Evolutionary conservation across 1,140 invertebrate genomes (phyloP), one percentile per base, ranked within the genome.

Genomic region (Pseudoatta argentina): DNA sequence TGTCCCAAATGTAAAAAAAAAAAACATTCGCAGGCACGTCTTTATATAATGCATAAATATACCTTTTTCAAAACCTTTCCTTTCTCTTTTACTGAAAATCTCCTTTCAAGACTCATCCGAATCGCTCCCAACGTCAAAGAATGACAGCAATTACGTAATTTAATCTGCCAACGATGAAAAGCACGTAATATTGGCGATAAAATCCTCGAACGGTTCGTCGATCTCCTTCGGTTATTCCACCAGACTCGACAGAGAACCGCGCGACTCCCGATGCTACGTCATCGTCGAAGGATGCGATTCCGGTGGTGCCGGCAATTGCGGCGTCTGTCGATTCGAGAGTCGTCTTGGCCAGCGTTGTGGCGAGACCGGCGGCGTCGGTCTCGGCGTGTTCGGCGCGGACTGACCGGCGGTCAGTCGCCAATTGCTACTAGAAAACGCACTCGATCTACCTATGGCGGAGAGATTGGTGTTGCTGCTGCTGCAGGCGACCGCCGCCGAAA

Each of bases 311-410:
- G 92, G 92, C 66, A 93, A 75, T 76, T 91, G 90, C 24, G 93
- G 83, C 30, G 91, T 91, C 79, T 93, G 91, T 24, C 92, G 83
- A 12, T 77, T 88, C 51, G 93, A 92, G 57, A 91, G 85, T 55
- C 92, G 90, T 30, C 95, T 90, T 61, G 94, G 92, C 93, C 94
- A 95, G 64, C 96, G 95, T 78, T 96, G 95, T 5, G 96, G 96
- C n/a, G 96, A 96, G 57, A 94, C 94, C 30, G 96, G 96, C 6
- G 96, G 96, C 2, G 96, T 95, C n/a, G 95, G 87, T 66, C 93
- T 93, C 1, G 96, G 96, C 1, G 96, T 96, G 3, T 94, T 95
- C 21, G 96, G 96, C n/a, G 96, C 96, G 12, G 96, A 96, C 21
- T 21, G 21, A 16, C 95, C 95, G 14, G 92, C 89, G 76, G 93